phyloP scores from a whole-genome alignment of 2,888 invertebrate genomes.

The Myathropa florea region DNA sequence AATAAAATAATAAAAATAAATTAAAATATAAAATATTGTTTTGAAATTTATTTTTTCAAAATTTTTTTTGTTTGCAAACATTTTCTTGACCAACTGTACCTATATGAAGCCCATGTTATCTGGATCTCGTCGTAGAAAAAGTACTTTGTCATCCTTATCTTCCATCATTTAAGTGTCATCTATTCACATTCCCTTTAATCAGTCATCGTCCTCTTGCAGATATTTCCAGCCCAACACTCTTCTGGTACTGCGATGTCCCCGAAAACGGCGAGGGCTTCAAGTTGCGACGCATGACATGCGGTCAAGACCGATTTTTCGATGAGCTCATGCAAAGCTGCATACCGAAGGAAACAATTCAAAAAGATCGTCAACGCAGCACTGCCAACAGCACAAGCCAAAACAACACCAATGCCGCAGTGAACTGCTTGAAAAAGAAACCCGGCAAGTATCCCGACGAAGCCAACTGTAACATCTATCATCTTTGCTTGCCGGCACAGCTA shows the following conservation, averaged over 20 bases:
- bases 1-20: too few species aligned
- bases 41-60: too few species aligned
- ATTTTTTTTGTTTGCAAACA: too few species aligned
- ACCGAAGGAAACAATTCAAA: slow-evolving; percentile 55
- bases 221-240: slow-evolving; percentile 49
- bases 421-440: slow-evolving; percentile 32
- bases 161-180: too few species aligned
- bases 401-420: too few species aligned
- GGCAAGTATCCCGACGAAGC: slow-evolving; percentile 69
- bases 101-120: too few species aligned
- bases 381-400: neutral
- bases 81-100: too few species aligned
- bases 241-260: slow-evolving; percentile 72
- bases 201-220: slow-evolving; percentile 67
- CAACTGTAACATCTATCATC: slow-evolving; percentile 68
- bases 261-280: slow-evolving; percentile 60
- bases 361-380: neutral
- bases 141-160: too few species aligned
- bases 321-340: slow-evolving; percentile 62
- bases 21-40: too few species aligned
- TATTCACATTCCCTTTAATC: too few species aligned
- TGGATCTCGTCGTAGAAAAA: neutral
- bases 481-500: slow-evolving; percentile 60
- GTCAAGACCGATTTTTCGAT: slow-evolving; percentile 61
- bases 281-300: slow-evolving; percentile 71